A percentile compares a stretch with the other conserved stretches of the same genome.
phyloP scores from a whole-genome alignment of 1,140 invertebrate species.

The Drosophila takahashii region DNA sequence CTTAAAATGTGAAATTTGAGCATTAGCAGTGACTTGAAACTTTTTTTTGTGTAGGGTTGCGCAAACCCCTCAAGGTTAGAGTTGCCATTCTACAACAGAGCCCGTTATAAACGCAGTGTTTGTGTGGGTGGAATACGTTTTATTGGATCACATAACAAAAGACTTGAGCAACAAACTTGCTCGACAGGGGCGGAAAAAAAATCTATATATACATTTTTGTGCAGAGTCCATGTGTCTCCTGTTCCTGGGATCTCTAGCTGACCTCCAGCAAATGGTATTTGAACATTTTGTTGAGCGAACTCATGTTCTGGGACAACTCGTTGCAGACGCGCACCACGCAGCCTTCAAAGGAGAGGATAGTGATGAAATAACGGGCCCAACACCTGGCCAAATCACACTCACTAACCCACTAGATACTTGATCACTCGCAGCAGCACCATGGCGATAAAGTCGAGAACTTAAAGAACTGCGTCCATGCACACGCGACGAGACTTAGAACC shows the following conservation, averaged over 20 bases:
- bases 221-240: neutral
- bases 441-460: constrained; percentile 8
- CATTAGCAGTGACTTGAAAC: neutral
- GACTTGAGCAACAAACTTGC: constrained; percentile 52
- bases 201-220: constrained; percentile 21
- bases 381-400: constrained; percentile 16
- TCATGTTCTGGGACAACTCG: constrained; percentile 76
- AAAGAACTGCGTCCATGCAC: constrained; percentile 62
- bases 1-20: neutral
- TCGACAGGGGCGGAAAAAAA: constrained; percentile 1
- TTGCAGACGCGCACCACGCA: constrained; percentile 70
- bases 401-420: constrained; percentile 80
- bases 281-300: constrained; percentile 75
- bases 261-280: constrained; percentile 70
- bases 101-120: constrained; percentile 11
- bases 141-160: constrained; percentile 58
- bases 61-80: constrained; percentile 9
- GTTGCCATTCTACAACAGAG: constrained; percentile 30
- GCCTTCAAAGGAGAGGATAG: constrained; percentile 47
- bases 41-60: neutral
- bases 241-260: constrained; percentile 34
- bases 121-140: constrained; percentile 30
- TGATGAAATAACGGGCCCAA: constrained; percentile 18
- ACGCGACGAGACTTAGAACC: constrained; percentile 78
- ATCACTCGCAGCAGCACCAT: constrained; percentile 81